These are phyloP conservation scores for Tholera decimalis DNA, from an alignment of 2,888 invertebrate species.

Conservation along the genomic window DNA sequence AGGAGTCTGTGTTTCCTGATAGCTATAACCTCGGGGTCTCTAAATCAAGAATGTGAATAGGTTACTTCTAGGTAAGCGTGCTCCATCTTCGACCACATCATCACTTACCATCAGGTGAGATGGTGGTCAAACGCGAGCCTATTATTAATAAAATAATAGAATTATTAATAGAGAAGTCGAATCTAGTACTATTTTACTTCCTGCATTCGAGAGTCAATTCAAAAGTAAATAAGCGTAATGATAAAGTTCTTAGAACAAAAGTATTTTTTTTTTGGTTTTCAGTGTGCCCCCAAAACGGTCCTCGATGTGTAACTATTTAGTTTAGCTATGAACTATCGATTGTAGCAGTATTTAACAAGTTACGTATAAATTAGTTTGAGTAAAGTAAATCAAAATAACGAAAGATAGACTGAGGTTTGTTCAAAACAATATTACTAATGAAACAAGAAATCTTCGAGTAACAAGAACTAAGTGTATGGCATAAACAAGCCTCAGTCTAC, in stretches of 20 bases:
- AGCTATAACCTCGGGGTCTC: no score
- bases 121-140: no score
- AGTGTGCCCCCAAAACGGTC: constrained; percentile 30
- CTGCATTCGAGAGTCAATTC: constrained; percentile 40
- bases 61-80: no score
- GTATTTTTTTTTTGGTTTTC: no score
- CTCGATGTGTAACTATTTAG: constrained; percentile 39
- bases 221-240: constrained; percentile 10
- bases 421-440: not conserved
- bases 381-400: constrained; percentile 24
- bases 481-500: constrained; percentile 29
- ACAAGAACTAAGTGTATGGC: not conserved
- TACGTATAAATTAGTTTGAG: constrained; percentile 41
- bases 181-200: constrained; percentile 18
- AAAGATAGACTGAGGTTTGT: constrained; percentile 30
- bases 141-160: no score
- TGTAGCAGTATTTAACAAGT: constrained; percentile 49
- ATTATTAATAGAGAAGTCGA: no score
- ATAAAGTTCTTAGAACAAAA: no score
- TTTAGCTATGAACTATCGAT: constrained; percentile 42
- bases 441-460: not conserved
- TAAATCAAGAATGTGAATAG: no score
- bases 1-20: no score
- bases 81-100: no score
- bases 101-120: no score